These are phyloP conservation scores for Pachycephus smyrnensis DNA, from an alignment of 2,888 invertebrate genomes.

Conservation along the genomic window DNA sequence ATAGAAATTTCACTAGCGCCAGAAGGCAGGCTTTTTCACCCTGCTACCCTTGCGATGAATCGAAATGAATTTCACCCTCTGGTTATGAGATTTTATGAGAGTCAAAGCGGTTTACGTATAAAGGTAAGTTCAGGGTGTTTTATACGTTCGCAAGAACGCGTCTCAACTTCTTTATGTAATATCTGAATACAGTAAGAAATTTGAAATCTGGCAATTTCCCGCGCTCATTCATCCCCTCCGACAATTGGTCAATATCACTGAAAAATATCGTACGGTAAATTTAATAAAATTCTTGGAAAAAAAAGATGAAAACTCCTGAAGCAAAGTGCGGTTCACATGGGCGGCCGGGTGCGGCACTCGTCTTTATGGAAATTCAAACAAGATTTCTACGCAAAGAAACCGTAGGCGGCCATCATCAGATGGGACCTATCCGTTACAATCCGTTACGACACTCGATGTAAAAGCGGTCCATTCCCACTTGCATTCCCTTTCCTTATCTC, in stretches of 20 bases:
- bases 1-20: constrained; percentile 58
- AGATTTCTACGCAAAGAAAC: constrained; percentile 7
- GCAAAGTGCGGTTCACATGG: too few relatives aligned
- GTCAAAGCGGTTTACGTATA: constrained; percentile 59
- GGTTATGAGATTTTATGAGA: constrained; percentile 66
- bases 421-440: constrained; percentile 10
- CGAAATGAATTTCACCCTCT: constrained; percentile 38
- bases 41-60: constrained; percentile 26
- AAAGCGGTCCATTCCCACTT: constrained; percentile 9
- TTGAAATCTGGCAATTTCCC: too few relatives aligned
- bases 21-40: constrained; percentile 27
- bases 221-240: too few relatives aligned
- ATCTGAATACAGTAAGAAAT: too few relatives aligned
- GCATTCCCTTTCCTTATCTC: constrained; percentile 20
- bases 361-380: constrained; percentile 7
- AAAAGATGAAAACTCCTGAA: too few relatives aligned
- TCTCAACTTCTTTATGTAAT: background rate
- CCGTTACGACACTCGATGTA: constrained; percentile 17
- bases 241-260: too few relatives aligned
- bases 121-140: too few relatives aligned
- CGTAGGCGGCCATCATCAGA: background rate
- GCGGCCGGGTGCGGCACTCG: background rate
- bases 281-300: too few relatives aligned
- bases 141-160: constrained; percentile 12
- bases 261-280: too few relatives aligned